A percentile compares a stretch with the other conserved stretches of the same genome.
These are phyloP conservation scores for Aplocera efformata DNA, from an alignment of 2,888 invertebrate species.

Conservation along the genomic window DNA sequence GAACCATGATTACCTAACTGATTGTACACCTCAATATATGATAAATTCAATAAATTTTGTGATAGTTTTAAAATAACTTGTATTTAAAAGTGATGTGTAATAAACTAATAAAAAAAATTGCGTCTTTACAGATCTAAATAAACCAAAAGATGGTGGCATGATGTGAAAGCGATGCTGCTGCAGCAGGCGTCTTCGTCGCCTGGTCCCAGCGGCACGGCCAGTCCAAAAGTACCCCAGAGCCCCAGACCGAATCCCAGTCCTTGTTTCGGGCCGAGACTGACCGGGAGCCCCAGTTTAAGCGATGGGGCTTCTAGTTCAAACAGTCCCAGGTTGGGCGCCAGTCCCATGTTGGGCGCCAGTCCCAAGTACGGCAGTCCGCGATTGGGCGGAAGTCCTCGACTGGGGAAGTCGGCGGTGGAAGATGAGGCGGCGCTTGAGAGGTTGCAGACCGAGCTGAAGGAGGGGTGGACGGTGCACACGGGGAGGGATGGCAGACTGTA, in stretches of 20 bases:
- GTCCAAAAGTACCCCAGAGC: constrained; percentile 60
- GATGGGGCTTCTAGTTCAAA: constrained; percentile 57
- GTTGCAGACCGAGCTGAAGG: constrained; percentile 82
- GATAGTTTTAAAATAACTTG: too few relatives aligned
- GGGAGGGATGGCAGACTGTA: constrained; percentile 90
- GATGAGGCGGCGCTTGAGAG: constrained; percentile 75
- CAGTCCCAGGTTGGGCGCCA: constrained; percentile 52
- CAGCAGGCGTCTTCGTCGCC: constrained; percentile 74
- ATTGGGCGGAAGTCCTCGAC: constrained; percentile 55
- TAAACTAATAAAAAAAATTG: neutral
- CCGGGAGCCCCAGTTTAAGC: constrained; percentile 56
- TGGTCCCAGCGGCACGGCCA: constrained; percentile 76
- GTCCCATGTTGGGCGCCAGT: constrained; percentile 47
- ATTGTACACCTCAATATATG: too few relatives aligned
- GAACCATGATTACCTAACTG: too few relatives aligned
- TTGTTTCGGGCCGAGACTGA: constrained; percentile 42
- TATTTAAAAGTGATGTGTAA: too few relatives aligned
- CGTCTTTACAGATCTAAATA: constrained; percentile 51
- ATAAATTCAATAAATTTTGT: too few relatives aligned
- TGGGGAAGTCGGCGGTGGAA: constrained; percentile 49
- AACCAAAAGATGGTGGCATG: constrained; percentile 60
- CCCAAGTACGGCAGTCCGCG: constrained; percentile 49
- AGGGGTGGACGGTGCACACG: constrained; percentile 90
- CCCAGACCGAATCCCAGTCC: constrained; percentile 56
- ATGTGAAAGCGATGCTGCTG: constrained; percentile 74